Evolutionary conservation across 2,888 invertebrate genomes (phyloP).

Genomic region (Cantharis rustica): DNA sequence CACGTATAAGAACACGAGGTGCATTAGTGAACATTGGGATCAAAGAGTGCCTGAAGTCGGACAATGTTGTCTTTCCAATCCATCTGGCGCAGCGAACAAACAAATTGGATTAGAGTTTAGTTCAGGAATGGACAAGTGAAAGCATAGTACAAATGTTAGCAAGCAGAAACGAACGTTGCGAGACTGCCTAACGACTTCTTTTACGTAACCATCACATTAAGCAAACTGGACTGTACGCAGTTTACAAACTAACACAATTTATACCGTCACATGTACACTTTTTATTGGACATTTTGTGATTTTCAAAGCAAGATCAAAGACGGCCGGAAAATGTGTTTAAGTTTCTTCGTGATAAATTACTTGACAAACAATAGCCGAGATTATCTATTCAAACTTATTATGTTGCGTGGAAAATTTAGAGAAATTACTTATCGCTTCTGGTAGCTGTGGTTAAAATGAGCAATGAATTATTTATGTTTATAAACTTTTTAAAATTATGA

Average conservation of each 20-base stretch:
- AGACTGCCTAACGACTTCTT: slow-evolving; percentile 6
- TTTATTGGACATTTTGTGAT: slow-evolving; percentile 44
- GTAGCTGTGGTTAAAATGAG: slow-evolving; percentile 17
- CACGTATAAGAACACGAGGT: slow-evolving; percentile 49
- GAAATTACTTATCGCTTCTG: slow-evolving; percentile 31
- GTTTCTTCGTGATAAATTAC: slow-evolving; percentile 47
- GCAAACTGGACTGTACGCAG: slow-evolving; percentile 11
- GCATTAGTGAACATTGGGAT: slow-evolving; percentile 46
- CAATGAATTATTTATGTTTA: background rate
- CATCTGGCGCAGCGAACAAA: slow-evolving; percentile 49
- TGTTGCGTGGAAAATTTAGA: slow-evolving; percentile 36
- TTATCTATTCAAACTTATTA: slow-evolving; percentile 42
- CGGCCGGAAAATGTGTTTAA: slow-evolving; percentile 44
- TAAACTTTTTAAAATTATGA: background rate
- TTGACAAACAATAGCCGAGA: slow-evolving; percentile 44
- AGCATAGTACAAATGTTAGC: slow-evolving; percentile 23
- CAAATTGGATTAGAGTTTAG: slow-evolving; percentile 51
- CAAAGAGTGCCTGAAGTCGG: slow-evolving; percentile 45
- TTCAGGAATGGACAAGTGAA: slow-evolving; percentile 40
- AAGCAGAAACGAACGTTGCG: slow-evolving; percentile 4
- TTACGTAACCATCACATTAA: slow-evolving; percentile 7
- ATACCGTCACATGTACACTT: slow-evolving; percentile 49
- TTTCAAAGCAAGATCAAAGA: slow-evolving; percentile 39
- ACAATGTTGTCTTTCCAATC: slow-evolving; percentile 52
- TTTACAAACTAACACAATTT: slow-evolving; percentile 45